Percentiles rank a stretch among this genome's conserved stretches.
phyloP scores from a whole-genome alignment of 2,113 vertebrate genomes.

The Ammospiza caudacuta region DNA sequence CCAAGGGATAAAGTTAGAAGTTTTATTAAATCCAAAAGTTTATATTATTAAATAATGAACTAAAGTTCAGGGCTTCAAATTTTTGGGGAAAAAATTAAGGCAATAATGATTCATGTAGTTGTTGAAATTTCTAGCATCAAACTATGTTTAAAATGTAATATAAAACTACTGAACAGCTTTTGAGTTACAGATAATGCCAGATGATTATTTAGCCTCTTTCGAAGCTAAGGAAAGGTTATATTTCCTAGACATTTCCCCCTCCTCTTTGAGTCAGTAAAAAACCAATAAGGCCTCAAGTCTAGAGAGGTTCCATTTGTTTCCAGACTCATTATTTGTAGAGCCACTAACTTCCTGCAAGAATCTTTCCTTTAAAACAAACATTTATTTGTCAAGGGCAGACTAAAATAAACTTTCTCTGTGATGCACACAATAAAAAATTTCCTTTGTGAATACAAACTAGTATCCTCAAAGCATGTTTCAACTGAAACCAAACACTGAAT shows the following conservation, averaged over 20 bases:
- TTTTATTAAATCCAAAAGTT: neutral
- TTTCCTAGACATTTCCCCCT: neutral
- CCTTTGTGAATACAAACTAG: neutral
- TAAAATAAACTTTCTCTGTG: conserved; percentile 5
- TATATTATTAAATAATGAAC: neutral
- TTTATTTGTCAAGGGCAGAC: neutral
- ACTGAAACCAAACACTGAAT: neutral
- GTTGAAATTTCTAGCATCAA: neutral
- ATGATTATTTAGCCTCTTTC: neutral
- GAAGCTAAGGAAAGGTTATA: neutral
- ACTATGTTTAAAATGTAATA: neutral
- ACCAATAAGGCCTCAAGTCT: neutral
- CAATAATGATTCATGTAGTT: neutral
- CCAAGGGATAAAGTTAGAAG: neutral
- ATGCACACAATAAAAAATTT: neutral
- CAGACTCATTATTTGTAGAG: neutral
- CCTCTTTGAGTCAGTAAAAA: neutral
- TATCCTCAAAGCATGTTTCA: neutral
- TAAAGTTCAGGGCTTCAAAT: neutral
- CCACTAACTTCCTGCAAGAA: neutral
- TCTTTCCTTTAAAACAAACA: conserved; percentile 5
- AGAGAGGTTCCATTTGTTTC: neutral
- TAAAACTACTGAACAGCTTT: neutral
- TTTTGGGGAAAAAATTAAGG: neutral
- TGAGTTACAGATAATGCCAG: neutral